Percentiles rank a stretch among this genome's conserved stretches.
Evolutionary conservation across 2,888 invertebrate species (phyloP).

Genomic region (Macrophya alboannulata): DNA sequence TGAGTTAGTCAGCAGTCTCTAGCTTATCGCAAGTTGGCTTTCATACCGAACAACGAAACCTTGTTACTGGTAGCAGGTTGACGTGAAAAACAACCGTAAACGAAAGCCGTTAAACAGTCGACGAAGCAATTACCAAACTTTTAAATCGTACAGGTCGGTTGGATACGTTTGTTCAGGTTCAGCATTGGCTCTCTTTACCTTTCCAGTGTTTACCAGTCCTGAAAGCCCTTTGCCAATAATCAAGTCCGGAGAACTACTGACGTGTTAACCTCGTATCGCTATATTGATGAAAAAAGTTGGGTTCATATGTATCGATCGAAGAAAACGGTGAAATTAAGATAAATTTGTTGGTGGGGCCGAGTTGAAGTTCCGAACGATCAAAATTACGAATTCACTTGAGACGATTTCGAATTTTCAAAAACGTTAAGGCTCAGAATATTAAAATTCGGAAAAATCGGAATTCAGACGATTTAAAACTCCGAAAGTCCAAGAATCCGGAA

Average conservation of each 20-base stretch:
- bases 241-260: background rate
- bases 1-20: background rate
- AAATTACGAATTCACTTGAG: too few species aligned
- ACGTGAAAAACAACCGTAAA: constrained; percentile 29
- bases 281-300: background rate
- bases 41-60: background rate
- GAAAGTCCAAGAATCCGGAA: too few species aligned
- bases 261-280: background rate
- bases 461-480: too few species aligned
- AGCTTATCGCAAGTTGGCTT: background rate
- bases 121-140: constrained; percentile 31
- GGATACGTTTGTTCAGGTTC: constrained; percentile 16
- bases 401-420: too few species aligned
- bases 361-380: too few species aligned
- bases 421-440: too few species aligned
- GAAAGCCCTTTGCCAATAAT: background rate
- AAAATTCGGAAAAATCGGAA: too few species aligned
- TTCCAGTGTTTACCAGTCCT: background rate
- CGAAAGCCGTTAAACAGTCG: constrained; percentile 29
- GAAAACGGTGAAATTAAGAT: too few species aligned
- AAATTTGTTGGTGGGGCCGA: too few species aligned
- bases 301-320: background rate
- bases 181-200: background rate
- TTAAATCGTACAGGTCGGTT: constrained; percentile 2
- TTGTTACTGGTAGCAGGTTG: background rate